These are phyloP conservation scores for Piezodorus guildinii DNA, from an alignment of 1,140 invertebrate genomes.

Conservation along the genomic window DNA sequence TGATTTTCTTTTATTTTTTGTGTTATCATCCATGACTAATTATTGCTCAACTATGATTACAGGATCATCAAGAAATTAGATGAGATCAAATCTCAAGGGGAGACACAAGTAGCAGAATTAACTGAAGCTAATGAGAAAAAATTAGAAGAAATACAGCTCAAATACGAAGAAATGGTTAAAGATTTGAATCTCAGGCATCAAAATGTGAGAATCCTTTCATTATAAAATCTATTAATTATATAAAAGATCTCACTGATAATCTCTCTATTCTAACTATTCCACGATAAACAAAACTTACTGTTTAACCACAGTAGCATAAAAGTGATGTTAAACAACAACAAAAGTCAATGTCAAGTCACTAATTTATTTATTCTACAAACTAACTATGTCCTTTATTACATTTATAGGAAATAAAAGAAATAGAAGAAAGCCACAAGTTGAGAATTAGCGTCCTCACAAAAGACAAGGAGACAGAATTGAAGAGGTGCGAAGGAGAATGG, in stretches of 20 bases:
- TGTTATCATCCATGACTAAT: too few relatives aligned
- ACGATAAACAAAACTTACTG: too few relatives aligned
- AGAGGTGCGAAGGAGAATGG: slow-evolving; percentile 20
- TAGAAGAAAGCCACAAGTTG: slow-evolving; percentile 2
- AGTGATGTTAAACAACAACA: too few relatives aligned
- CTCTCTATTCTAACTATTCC: too few relatives aligned
- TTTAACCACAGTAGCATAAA: too few relatives aligned
- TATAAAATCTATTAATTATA: too few relatives aligned
- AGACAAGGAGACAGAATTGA: slow-evolving; percentile 21
- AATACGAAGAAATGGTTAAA: slow-evolving; percentile 12
- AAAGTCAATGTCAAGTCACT: too few relatives aligned
- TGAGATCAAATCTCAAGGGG: slow-evolving; percentile 4
- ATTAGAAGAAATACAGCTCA: slow-evolving; percentile 15
- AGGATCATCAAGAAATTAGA: slow-evolving; percentile 19
- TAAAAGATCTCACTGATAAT: too few relatives aligned
- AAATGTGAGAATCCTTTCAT: background rate
- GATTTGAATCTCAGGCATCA: slow-evolving; percentile 17
- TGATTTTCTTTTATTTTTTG: too few relatives aligned
- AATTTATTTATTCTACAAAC: too few relatives aligned
- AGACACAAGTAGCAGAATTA: background rate
- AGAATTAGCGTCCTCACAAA: slow-evolving; percentile 5
- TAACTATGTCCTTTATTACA: background rate
- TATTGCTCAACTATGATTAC: too few relatives aligned
- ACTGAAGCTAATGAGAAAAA: slow-evolving; percentile 7
- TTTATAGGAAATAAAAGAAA: slow-evolving; percentile 15